Evolutionary conservation across 2,797 vertebrate genomes (phyloP), one percentile per base, ranked within the genome.

Genomic region (Ctenopoma kingsleyae): DNA sequence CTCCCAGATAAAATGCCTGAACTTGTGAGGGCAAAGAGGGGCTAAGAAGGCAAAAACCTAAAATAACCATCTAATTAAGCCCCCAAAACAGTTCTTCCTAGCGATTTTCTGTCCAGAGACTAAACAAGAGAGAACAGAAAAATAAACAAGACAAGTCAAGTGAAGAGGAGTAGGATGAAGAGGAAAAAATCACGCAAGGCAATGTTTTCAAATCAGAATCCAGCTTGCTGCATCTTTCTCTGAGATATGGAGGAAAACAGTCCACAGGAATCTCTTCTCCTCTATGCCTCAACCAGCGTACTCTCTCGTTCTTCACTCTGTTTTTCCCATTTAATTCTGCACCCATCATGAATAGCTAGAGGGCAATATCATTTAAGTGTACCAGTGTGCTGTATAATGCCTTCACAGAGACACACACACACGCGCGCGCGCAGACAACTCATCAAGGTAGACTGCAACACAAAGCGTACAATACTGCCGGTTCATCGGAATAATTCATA

Each of bases 51-150:
- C 54, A 62, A 73, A 84, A 85, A 73, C 6, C 80, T 44, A 67
- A 91, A 89, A 90, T 74, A 90, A 86, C 71, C 80, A 81, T 67
- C 88, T 81, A 89, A 90, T 90, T 83, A 86, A 85, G 71, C 63
- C 70, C 47, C 67, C 44, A 20, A 77, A 82, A 84, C 77, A 73
- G 75, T 67, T 74, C 82, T 58, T 65, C 47, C 64, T 80, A 93
- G 91, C 38, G 90, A 91, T 91, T 90, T 89, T 52, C 83, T 88
- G 85, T 90, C 86, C 27, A 3, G 38, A 49, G 67, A 56, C 51
- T 53, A 73, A 82, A 83, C 68, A 80, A 19, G 22, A 36, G 84
- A 36, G 35, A 15, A 69, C 7, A 6, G 52, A 67, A 51, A 64
- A 57, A 55, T 27, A 20, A 22, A 32, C 55, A 78, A 74, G 17